Conservation (phyloP, 1,140 invertebrate species). For the Drosophila hydei region DNA sequence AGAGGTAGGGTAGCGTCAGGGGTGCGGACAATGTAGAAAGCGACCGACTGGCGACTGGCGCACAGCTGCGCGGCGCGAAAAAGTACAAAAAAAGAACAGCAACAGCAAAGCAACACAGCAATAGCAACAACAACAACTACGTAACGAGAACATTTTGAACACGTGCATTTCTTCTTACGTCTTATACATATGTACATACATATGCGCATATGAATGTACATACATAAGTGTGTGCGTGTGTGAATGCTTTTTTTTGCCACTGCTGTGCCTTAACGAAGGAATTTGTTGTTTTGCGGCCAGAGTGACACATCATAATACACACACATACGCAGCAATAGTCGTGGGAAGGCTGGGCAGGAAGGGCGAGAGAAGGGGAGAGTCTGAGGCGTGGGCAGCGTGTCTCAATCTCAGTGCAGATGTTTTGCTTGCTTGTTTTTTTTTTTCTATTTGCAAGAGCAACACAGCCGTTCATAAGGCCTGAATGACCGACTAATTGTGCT, state of each 20-base stretch:
- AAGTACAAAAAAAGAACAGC: conserved; percentile 62
- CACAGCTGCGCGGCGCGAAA: conserved; percentile 75
- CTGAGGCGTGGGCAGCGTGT: conserved; percentile 34
- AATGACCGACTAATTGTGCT: conserved; percentile 40
- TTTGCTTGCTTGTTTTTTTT: conserved; percentile 5
- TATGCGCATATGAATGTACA: conserved; percentile 26
- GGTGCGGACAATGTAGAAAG: conserved; percentile 58
- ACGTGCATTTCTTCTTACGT: conserved; percentile 78
- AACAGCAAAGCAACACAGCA: conserved; percentile 45
- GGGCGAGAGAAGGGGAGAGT: not conserved
- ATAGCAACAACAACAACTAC: conserved; percentile 49
- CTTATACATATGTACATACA: conserved; percentile 27
- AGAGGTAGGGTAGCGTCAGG: conserved; percentile 1
- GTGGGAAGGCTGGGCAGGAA: not conserved
- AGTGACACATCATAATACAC: conserved; percentile 57
- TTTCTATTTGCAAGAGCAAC: conserved; percentile 13
- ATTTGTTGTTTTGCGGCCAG: conserved; percentile 58
- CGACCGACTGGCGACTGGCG: conserved; percentile 75
- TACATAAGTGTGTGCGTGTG: conserved; percentile 37
- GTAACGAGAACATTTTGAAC: conserved; percentile 78
- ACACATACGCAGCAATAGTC: not conserved
- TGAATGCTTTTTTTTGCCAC: conserved; percentile 39
- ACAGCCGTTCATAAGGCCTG: not conserved
- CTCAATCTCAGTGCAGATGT: conserved; percentile 47
- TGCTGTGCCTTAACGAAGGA: conserved; percentile 53